phyloP scores from a whole-genome alignment of 2,888 invertebrate species.

The Gari tellinella region DNA sequence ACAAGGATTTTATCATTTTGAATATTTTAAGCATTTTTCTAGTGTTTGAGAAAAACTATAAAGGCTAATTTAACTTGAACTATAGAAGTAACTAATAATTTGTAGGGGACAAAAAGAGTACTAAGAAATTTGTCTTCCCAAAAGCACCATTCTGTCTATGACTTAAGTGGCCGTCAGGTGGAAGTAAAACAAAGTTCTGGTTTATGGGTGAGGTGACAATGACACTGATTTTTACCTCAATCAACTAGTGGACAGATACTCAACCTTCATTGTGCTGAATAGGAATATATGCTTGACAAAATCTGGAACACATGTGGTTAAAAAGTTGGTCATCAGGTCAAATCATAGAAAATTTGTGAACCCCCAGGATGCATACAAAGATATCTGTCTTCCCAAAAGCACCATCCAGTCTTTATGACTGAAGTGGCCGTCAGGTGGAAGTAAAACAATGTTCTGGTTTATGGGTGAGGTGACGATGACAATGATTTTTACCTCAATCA shows the following conservation, averaged over 20 bases:
- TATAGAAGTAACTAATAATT: no score
- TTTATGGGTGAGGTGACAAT: conserved; percentile 46
- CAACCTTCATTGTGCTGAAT: neutral
- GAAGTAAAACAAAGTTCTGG: conserved; percentile 6
- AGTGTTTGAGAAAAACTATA: no score
- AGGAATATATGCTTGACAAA: no score
- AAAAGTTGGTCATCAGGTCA: no score
- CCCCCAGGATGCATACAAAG: no score
- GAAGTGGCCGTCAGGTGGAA: conserved; percentile 6
- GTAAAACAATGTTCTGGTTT: conserved; percentile 1
- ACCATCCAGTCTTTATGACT: neutral
- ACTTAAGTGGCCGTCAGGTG: neutral
- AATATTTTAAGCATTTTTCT: no score
- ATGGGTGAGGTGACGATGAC: conserved; percentile 46
- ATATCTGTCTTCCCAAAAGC: neutral
- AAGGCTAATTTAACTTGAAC: no score
- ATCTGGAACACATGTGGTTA: no score
- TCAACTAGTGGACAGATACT: conserved; percentile 31
- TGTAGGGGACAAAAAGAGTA: no score
- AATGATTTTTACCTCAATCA: conserved; percentile 45
- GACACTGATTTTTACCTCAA: conserved; percentile 39
- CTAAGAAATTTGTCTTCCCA: no score
- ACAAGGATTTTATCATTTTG: no score
- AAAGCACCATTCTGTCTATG: neutral
- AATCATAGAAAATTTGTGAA: no score